These are phyloP conservation scores for Sibirionetta formosa DNA, from an alignment of 2,797 vertebrate genomes.

Conservation along the genomic window DNA sequence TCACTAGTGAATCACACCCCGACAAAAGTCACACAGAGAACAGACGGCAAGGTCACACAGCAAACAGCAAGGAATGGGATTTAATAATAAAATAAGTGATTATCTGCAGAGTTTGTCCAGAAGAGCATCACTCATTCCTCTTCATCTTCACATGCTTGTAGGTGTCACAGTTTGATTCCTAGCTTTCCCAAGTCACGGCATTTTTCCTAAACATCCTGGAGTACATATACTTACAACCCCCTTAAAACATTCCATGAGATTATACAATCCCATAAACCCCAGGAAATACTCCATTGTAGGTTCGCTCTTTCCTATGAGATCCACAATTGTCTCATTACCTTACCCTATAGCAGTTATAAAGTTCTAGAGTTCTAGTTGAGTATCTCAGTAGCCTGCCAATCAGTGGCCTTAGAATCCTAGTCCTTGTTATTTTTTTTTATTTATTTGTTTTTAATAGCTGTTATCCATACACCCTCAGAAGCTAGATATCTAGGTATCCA, in stretches of 20 bases:
- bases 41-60: not conserved
- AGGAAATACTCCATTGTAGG: not conserved
- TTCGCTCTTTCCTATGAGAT: not conserved
- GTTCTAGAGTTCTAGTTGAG: not conserved
- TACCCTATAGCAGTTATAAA: not conserved
- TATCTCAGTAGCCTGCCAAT: not conserved
- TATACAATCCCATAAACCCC: not conserved
- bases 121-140: rapidly evolving
- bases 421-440: not conserved
- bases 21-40: not conserved
- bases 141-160: not conserved
- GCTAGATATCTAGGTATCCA: not conserved
- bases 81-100: not conserved
- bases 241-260: not conserved
- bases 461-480: not conserved
- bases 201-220: not conserved
- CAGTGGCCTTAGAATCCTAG: not conserved
- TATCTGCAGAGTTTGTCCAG: not conserved
- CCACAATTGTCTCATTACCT: not conserved
- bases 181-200: not conserved
- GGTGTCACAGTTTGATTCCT: not conserved
- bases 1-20: rapidly evolving
- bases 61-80: not conserved
- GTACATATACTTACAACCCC: not conserved
- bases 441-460: not conserved